Evolutionary conservation across 1,140 invertebrate species (phyloP), one percentile per base, ranked within the genome.

Genomic region (Psix sp.): DNA sequence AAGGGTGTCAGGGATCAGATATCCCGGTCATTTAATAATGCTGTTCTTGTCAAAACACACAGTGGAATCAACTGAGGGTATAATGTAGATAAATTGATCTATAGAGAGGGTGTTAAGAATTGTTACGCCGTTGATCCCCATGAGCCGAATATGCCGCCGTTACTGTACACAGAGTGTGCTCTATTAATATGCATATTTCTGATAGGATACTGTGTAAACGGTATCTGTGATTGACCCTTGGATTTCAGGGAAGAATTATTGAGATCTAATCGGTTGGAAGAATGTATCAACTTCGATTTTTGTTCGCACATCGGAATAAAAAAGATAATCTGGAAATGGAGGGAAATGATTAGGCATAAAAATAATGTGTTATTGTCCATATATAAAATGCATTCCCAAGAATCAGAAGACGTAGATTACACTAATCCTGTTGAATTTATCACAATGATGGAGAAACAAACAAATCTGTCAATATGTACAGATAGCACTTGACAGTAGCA

Each of bases 21-120:
- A 86, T 84, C 80, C 79, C 70, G 82, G 80, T 77, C 82, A 86
- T 86, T 87, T 87, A 87, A 87, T 87, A 87, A 87, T 86, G 77
- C 84, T 85, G 85, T 86, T 85, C 82, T 83, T 87, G 86, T 87
- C 86, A 87, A 87, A 87, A 87, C 84, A 87, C 77, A 82, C 81
- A 82, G 80, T 80, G 77, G 77, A 82, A 77, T 78, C 81, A 86
- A 85, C 82, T 82, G 84, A 84, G 84, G 82, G 82, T 85, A 84
- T 86, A 87, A 87, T 86, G 80, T 77, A 82, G 85, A 87, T 86
- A 87, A 87, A 87, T 87, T 86, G 81, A 80, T 81, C 78, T 77
- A 78, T 81, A 56, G 82, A 83, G 76, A 77, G 74, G 76, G 78
- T 78, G 72, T 74, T 57, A 74, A 74, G 54, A 75, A 65, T 77